These are phyloP conservation scores for Bucorvus abyssinicus DNA, from an alignment of 2,797 vertebrate species.

Conservation along the genomic window DNA sequence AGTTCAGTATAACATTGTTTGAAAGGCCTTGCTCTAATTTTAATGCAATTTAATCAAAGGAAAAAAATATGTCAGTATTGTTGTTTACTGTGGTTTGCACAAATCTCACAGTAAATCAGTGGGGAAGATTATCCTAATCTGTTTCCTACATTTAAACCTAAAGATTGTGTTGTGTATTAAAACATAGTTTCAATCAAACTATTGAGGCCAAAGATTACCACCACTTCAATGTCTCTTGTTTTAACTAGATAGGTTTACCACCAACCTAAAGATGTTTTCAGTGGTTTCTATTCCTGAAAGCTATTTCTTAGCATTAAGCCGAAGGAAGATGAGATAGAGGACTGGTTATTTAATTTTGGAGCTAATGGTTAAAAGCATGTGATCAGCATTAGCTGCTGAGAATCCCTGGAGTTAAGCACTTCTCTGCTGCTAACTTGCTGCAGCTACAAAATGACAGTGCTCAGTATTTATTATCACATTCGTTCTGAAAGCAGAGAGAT, in stretches of 20 bases:
- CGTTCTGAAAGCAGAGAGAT: not conserved
- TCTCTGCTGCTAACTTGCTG: not conserved
- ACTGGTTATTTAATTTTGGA: constrained; percentile 5
- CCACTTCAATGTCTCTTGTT: not conserved
- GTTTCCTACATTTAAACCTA: not conserved
- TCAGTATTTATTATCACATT: not conserved
- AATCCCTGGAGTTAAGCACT: not conserved
- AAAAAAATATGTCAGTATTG: not conserved
- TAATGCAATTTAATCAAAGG: not conserved
- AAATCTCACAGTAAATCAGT: not conserved
- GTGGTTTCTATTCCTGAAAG: not conserved
- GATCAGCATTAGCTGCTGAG: constrained; percentile 1
- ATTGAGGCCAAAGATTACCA: not conserved
- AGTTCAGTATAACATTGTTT: not conserved
- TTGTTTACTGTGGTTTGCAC: constrained; percentile 3
- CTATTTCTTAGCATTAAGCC: not conserved
- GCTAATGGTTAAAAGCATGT: not conserved
- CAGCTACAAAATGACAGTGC: not conserved
- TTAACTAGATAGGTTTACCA: not conserved
- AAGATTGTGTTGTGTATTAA: not conserved
- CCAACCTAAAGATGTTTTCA: not conserved
- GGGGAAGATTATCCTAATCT: constrained; percentile 10
- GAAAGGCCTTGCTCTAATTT: not conserved
- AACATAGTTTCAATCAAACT: not conserved
- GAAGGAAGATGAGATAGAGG: not conserved